Evolutionary conservation across 2,797 vertebrate genomes (phyloP).

Genomic region (Chelonia mydas): DNA sequence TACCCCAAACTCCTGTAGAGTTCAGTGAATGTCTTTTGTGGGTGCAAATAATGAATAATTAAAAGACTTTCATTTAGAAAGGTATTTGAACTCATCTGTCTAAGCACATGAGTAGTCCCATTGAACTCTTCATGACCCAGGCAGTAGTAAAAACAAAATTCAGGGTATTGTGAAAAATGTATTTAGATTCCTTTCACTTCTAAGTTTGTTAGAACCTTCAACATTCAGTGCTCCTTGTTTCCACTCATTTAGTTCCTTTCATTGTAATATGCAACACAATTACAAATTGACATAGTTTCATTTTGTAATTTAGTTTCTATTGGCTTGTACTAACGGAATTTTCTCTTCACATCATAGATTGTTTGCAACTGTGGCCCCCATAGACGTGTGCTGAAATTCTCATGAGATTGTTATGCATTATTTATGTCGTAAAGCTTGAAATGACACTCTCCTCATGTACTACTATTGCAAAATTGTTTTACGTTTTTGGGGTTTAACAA

Average conservation of each 20-base stretch:
- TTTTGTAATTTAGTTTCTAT: slow-evolving; percentile 31
- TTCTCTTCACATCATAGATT: slow-evolving; percentile 13
- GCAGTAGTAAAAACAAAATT: background rate
- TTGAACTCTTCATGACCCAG: background rate
- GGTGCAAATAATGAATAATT: background rate
- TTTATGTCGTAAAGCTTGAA: slow-evolving; percentile 39
- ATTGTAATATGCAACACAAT: background rate
- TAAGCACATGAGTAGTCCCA: background rate
- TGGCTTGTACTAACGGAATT: slow-evolving; percentile 47
- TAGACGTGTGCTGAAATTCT: slow-evolving; percentile 51
- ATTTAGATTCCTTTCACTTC: background rate
- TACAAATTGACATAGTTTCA: background rate
- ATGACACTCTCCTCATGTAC: background rate
- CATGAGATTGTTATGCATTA: slow-evolving; percentile 55
- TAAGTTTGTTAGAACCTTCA: background rate
- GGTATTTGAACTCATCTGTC: background rate
- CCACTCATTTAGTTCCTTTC: background rate
- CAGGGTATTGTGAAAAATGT: background rate
- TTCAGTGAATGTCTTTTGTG: background rate
- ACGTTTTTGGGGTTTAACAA: slow-evolving; percentile 59
- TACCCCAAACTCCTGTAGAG: background rate
- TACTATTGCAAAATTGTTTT: slow-evolving; percentile 50
- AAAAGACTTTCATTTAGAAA: accelerated
- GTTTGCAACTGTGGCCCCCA: slow-evolving; percentile 30
- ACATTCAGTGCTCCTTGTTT: background rate